Evolutionary conservation across 2,113 vertebrate species (phyloP).

Genomic region (Nycticryphes semicollaris): DNA sequence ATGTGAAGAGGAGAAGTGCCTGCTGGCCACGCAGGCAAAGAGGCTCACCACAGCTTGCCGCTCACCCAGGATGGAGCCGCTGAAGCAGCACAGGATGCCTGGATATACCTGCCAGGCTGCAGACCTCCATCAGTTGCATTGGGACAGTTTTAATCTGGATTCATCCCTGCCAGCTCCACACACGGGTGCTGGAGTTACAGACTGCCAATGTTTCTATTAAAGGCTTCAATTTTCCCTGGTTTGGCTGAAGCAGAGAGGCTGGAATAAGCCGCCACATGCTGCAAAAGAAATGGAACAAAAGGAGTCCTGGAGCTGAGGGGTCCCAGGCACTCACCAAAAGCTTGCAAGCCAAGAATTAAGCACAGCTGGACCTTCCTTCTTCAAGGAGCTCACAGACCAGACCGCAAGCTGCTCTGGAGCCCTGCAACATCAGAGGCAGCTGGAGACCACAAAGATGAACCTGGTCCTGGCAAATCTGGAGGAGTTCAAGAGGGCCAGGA

Average conservation of each 20-base stretch:
- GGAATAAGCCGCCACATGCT: neutral
- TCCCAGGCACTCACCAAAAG: neutral
- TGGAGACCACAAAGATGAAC: neutral
- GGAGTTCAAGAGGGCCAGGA: neutral
- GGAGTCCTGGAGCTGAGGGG: neutral
- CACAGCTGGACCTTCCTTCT: neutral
- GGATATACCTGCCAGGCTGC: neutral
- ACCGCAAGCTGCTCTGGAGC: neutral
- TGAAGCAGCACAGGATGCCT: neutral
- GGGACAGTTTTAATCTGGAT: neutral
- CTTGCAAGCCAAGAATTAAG: neutral
- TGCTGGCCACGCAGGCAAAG: accelerated
- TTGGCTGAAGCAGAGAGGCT: neutral
- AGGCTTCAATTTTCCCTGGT: neutral
- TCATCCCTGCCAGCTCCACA: neutral
- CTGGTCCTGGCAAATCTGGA: neutral
- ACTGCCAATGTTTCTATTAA: neutral
- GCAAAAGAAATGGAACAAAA: slow-evolving; percentile 5
- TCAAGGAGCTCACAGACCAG: neutral
- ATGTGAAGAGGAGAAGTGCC: neutral
- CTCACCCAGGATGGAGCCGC: neutral
- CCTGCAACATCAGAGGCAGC: neutral
- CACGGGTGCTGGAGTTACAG: neutral
- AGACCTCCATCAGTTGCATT: neutral
- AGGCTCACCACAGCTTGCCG: neutral